These are phyloP conservation scores for Chelon labrosus DNA, from an alignment of 2,797 vertebrate species.

Conservation along the genomic window DNA sequence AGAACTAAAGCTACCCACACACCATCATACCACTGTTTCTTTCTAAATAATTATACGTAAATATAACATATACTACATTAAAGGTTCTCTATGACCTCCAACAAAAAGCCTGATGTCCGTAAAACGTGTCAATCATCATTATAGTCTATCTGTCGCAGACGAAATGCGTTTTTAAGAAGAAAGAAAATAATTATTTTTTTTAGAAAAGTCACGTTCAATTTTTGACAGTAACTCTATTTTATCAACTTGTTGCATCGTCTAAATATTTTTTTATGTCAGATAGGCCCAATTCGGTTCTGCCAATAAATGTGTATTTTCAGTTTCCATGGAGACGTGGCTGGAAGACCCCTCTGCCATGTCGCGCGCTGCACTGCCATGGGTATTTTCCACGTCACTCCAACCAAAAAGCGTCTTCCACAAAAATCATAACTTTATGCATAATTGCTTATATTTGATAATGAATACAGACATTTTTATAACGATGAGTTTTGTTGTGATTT, in stretches of 20 bases:
- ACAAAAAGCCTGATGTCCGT: slow-evolving; percentile 32
- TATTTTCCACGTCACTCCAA: slow-evolving; percentile 77
- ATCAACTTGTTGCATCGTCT: slow-evolving; percentile 57
- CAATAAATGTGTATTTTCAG: slow-evolving; percentile 73
- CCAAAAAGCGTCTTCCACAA: slow-evolving; percentile 83
- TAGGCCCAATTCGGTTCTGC: slow-evolving; percentile 80
- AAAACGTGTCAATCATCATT: slow-evolving; percentile 76
- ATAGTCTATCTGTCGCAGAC: slow-evolving; percentile 34
- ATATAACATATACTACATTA: slow-evolving; percentile 19
- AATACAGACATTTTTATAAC: slow-evolving; percentile 44
- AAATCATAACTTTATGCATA: slow-evolving; percentile 57
- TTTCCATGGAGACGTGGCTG: slow-evolving; percentile 77
- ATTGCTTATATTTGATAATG: slow-evolving; percentile 68
- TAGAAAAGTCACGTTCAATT: slow-evolving; percentile 41
- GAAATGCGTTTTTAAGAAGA: slow-evolving; percentile 39
- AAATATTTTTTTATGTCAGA: slow-evolving; percentile 62
- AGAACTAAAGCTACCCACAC: slow-evolving; percentile 77
- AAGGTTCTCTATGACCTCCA: slow-evolving; percentile 15
- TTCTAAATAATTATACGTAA: slow-evolving; percentile 63
- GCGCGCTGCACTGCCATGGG: slow-evolving; percentile 81
- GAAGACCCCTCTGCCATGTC: slow-evolving; percentile 84
- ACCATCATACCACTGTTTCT: slow-evolving; percentile 57
- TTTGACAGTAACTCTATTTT: slow-evolving; percentile 60
- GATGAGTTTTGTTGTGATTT: slow-evolving; percentile 63
- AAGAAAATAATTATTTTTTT: slow-evolving; percentile 28